Evolutionary conservation across 2,797 vertebrate species (phyloP).

Genomic region (Pogonophryne albipinna): DNA sequence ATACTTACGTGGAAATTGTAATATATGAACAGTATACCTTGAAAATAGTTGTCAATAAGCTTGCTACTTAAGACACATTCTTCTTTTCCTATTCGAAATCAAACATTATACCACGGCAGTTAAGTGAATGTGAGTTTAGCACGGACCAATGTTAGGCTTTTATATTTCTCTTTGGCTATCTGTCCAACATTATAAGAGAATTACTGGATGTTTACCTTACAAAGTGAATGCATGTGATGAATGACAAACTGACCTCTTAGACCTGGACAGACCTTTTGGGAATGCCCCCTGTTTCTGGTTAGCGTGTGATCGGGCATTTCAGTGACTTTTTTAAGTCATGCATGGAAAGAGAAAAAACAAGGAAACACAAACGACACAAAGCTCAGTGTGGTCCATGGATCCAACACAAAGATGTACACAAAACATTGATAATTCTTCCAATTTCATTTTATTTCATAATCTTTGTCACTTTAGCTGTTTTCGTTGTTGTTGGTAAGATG

Average conservation of each 20-base stretch:
- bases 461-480: neutral
- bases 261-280: slow-evolving; percentile 14
- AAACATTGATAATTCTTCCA: neutral
- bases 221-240: slow-evolving; percentile 50
- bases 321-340: neutral
- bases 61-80: neutral
- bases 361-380: neutral
- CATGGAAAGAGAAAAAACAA: neutral
- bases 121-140: neutral
- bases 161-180: slow-evolving; percentile 45
- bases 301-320: slow-evolving; percentile 19
- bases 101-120: neutral
- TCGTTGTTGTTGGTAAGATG: neutral
- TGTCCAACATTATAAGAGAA: slow-evolving; percentile 55
- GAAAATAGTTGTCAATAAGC: neutral
- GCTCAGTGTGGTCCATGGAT: neutral
- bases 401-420: neutral
- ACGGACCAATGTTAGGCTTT: slow-evolving; percentile 32
- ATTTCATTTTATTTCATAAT: neutral
- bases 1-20: neutral
- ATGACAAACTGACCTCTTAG: slow-evolving; percentile 22
- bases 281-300: slow-evolving; percentile 35
- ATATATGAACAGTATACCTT: no score
- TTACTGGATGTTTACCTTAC: slow-evolving; percentile 72
- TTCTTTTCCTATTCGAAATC: slow-evolving; percentile 6